Base-by-base conservation (phyloP, 2,113 vertebrate species). In the Crotalus viridis region DNA sequence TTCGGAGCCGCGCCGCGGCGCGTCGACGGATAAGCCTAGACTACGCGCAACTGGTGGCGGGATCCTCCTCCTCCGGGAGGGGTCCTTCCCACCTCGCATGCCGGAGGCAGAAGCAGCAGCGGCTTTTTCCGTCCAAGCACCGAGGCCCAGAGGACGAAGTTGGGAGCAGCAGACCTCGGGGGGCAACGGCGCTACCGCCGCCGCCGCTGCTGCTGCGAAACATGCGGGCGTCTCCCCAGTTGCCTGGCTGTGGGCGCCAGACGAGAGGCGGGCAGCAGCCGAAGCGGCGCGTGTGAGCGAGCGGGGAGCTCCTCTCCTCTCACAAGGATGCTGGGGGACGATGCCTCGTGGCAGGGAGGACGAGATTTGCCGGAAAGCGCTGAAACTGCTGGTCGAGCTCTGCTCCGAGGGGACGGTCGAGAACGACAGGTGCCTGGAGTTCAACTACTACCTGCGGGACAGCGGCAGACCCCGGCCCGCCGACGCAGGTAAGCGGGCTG, bases 271-370 rank as follows among this genome's bases (percentile, higher is more conserved):
- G 92, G 88, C 87, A 26, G 52, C 89, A 88, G 93, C 85, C 87
- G 93, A 8, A 55, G 64, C 55, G 4, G 92, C 97, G 96, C 97
- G 98, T 97, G 97, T 98, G 97, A 96, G 96, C 97, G 97, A 96
- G 94, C 96, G 95, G 96, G 94, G 96, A 94, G 96, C 97, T 96
- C 96, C 95, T 96, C 97, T 98, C 97, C 97, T 97, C 98, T 98
- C 97, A 97, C 98, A 98, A 99, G 98, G 98, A 99, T 99, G 99
- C 98, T 99, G 98, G 98, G 98, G 99, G 98, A 99, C 98, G 98
- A 99, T 99, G 99, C 98, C 99, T 98, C 98, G 98, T 98, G 99
- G 98, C 98, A 98, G 98, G 98, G 98, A 99, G 98, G 98, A 99
- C 98, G 98, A 98, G 98, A 98, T 99, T 97, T 99, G 99, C 98